Evolutionary conservation across 2,113 vertebrate species (phyloP).

Genomic region (Kryptolebias marmoratus): DNA sequence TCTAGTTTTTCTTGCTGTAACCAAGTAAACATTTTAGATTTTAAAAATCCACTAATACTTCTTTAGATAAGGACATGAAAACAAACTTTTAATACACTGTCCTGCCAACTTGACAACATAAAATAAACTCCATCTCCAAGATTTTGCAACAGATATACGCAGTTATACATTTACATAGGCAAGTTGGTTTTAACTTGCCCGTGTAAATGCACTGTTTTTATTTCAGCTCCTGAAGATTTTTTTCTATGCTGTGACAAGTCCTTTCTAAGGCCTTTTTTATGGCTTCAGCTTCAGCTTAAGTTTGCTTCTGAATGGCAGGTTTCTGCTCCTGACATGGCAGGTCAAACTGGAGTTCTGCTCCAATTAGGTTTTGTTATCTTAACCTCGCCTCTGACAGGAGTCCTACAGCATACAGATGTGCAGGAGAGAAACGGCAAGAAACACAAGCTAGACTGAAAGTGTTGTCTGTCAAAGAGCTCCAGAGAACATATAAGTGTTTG

Average conservation of each 20-base stretch:
- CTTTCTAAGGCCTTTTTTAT: conserved; percentile 1
- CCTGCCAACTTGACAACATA: no score
- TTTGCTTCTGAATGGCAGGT: conserved; percentile 11
- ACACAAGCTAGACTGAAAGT: conserved; percentile 21
- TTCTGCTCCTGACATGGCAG: conserved; percentile 23
- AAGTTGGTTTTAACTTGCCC: not conserved
- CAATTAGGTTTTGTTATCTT: conserved; percentile 48
- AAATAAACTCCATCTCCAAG: no score
- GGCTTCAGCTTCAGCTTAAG: conserved; percentile 7
- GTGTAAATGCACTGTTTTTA: conserved; percentile 22
- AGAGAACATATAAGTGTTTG: conserved; percentile 7
- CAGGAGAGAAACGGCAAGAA: not conserved
- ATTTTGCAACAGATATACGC: no score
- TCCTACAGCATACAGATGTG: not conserved
- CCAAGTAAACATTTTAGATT: no score
- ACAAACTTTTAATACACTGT: no score
- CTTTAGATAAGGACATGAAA: no score
- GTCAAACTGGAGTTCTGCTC: conserved; percentile 26
- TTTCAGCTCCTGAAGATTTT: conserved; percentile 38
- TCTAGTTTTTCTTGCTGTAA: no score
- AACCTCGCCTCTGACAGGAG: conserved; percentile 21
- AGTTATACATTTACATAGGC: no score
- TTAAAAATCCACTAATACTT: no score
- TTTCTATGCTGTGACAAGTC: conserved; percentile 45
- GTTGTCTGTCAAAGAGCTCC: not conserved